Conservation (phyloP, 2,797 vertebrate genomes). For the Paedocypris micromegethes region DNA sequence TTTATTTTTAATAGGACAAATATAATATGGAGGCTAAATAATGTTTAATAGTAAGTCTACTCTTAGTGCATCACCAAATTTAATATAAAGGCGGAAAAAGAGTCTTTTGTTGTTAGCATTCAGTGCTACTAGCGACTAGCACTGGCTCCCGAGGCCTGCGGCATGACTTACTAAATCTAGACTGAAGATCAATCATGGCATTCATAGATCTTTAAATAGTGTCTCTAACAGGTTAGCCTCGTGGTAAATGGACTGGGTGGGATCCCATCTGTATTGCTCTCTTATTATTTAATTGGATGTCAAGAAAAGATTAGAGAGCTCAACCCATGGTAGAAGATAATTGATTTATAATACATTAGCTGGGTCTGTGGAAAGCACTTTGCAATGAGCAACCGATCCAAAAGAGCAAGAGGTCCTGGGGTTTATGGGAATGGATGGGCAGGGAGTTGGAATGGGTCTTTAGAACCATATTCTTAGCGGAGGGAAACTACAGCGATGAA, state of each 20-base stretch:
- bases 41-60: too few species aligned
- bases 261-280: conserved; percentile 44
- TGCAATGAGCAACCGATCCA: conserved; percentile 25
- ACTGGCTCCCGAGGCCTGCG: conserved; percentile 9
- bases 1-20: too few species aligned
- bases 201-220: conserved; percentile 39
- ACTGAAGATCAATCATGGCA: conserved; percentile 25
- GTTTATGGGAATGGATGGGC: conserved; percentile 29
- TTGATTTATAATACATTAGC: conserved; percentile 61
- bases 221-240: conserved; percentile 31
- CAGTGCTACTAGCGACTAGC: background rate
- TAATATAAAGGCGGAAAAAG: too few species aligned
- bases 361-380: conserved; percentile 37
- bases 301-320: conserved; percentile 55
- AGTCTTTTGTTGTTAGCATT: background rate
- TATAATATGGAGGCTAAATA: too few species aligned
- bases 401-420: conserved; percentile 18
- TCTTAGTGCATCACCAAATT: too few species aligned
- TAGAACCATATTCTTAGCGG: background rate
- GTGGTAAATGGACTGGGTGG: conserved; percentile 48
- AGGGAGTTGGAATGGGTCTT: conserved; percentile 7
- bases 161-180: conserved; percentile 22
- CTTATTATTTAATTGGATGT: conserved; percentile 57
- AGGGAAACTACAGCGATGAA: conserved; percentile 4
- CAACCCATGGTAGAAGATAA: conserved; percentile 59